Evolutionary conservation across 2,797 vertebrate species (phyloP), one percentile per base, ranked within the genome.

Genomic region (Sorex maritimensis): DNA sequence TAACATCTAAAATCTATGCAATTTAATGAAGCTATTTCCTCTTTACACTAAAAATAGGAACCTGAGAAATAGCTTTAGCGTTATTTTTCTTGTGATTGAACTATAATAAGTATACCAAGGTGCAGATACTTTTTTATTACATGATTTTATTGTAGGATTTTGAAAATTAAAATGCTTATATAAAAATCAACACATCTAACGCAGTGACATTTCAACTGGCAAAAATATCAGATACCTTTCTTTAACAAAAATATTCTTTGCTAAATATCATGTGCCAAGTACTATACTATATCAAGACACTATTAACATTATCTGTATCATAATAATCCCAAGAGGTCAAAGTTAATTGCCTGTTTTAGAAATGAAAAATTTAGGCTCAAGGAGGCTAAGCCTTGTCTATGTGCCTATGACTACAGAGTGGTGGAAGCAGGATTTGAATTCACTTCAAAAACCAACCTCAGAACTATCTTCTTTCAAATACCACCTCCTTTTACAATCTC

Each of bases 181-280:
- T 58, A 90, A 87, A 79, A 26, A 87, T 88, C 24, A 44, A 90
- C 86, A 85, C n/a, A 58, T 92, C 71, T 74, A 86, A 79, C 74
- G n/a, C 65, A 30, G 58, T 30, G 58, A 26, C 63, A 90, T 92
- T 92, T 93, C 55, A 94, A 28, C 11, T 63, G 34, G 75, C 1
- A 86, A 94, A 96, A 88, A 90, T 67, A 90, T 44, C 17, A 67
- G 10, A 75, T 61, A 68, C 72, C 58, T 86, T 87, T 87, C 21
- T 90, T 80, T 94, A 24, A 86, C 44, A 82, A 91, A 94, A 93
- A 87, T 68, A 77, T 34, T 80, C n/a, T 83, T 91, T 78, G 81
- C 14, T 80, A 82, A 90, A 71, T 82, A 63, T 6, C 26, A 71
- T 55, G 19, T 69, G 17, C 46, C 83, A 82, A 73, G 52, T 79